These are phyloP conservation scores for Girardinus metallicus DNA, from an alignment of 2,797 vertebrate genomes.

Conservation along the genomic window DNA sequence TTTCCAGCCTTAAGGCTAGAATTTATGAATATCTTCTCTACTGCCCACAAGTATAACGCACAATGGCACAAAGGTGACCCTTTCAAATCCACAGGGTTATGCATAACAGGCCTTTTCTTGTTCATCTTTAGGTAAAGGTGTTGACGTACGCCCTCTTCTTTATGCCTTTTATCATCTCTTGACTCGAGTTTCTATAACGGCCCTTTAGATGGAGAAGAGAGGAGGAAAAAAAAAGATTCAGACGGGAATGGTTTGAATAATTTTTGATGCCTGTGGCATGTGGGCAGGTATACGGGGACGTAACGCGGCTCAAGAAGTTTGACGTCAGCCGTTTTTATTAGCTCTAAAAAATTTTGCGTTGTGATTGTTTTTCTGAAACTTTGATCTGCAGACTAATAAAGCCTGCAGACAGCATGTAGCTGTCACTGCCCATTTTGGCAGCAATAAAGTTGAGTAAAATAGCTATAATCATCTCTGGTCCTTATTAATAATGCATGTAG, in stretches of 20 bases:
- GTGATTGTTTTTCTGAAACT: background rate
- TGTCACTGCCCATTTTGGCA: conserved; percentile 14
- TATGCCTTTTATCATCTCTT: background rate
- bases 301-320: background rate
- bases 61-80: background rate
- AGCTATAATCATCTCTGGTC: conserved; percentile 26
- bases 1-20: background rate
- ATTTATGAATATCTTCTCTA: conserved; percentile 1
- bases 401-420: conserved; percentile 1
- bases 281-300: background rate
- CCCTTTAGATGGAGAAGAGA: background rate
- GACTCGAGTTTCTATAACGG: too few species aligned
- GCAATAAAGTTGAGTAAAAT: conserved; percentile 9
- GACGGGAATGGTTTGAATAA: background rate
- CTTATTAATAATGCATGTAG: conserved; percentile 18
- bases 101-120: background rate
- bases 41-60: conserved; percentile 18
- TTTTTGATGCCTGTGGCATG: background rate
- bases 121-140: background rate
- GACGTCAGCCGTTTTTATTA: background rate
- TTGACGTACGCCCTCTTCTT: background rate
- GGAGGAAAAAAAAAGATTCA: background rate
- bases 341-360: background rate
- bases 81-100: background rate
- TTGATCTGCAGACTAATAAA: conserved; percentile 22